These are phyloP conservation scores for Leptosomus discolor DNA, from an alignment of 2,113 vertebrate genomes.

Conservation along the genomic window DNA sequence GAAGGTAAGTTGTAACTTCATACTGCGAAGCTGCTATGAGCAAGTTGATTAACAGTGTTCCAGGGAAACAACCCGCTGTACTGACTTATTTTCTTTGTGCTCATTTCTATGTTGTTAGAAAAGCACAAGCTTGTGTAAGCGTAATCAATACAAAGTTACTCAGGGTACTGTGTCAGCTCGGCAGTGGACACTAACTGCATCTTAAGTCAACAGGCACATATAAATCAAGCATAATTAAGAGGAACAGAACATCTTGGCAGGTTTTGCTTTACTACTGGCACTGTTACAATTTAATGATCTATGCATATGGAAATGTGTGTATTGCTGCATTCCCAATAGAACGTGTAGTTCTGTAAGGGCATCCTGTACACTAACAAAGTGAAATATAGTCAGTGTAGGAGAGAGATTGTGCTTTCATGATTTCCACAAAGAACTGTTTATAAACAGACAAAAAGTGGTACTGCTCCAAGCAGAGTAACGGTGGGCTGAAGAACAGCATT, in stretches of 20 bases:
- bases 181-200: conserved; percentile 49
- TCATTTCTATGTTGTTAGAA: conserved; percentile 46
- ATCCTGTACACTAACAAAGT: neutral
- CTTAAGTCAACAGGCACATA: conserved; percentile 46
- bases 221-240: conserved; percentile 51
- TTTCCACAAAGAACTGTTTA: neutral
- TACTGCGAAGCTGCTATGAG: neutral
- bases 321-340: conserved; percentile 10
- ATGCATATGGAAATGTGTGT: conserved; percentile 25
- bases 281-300: conserved; percentile 45
- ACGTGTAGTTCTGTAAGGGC: neutral
- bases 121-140: conserved; percentile 58
- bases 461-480: neutral
- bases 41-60: conserved; percentile 16
- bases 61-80: conserved; percentile 19
- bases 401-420: neutral
- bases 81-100: conserved; percentile 5
- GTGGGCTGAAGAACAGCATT: neutral
- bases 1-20: conserved; percentile 55
- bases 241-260: conserved; percentile 21
- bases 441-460: neutral
- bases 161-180: conserved; percentile 49
- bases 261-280: conserved; percentile 40
- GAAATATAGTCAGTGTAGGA: neutral
- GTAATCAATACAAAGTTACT: conserved; percentile 52